Conservation (phyloP, 2,113 vertebrate species). For the Capreolus pygargus region DNA sequence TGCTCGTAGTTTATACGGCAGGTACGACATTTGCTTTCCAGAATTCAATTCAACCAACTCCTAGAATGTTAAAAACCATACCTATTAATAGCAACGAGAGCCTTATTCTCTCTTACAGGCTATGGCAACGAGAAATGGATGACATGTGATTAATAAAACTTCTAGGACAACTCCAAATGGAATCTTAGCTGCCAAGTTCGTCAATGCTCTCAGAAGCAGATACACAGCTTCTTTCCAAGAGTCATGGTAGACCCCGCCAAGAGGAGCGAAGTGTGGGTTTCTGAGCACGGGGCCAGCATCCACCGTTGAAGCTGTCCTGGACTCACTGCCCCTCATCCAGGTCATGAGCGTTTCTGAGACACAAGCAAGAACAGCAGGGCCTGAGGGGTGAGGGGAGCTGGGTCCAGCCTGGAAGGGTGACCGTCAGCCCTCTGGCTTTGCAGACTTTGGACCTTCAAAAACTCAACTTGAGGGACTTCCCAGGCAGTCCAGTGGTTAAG, state of each 20-base stretch:
- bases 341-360: neutral
- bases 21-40: neutral
- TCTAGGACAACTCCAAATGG: neutral
- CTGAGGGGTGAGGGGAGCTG: neutral
- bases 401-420: neutral
- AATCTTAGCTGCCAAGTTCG: neutral
- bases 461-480: neutral
- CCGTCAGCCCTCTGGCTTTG: neutral
- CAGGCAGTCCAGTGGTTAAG: neutral
- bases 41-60: neutral
- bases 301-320: neutral
- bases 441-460: neutral
- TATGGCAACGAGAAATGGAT: neutral
- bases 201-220: neutral
- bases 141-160: neutral
- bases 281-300: neutral
- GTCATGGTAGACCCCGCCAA: fast-evolving
- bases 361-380: neutral
- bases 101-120: neutral
- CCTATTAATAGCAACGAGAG: fast-evolving
- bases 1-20: neutral
- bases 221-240: neutral
- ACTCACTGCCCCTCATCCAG: neutral
- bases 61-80: neutral
- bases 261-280: neutral